These are phyloP conservation scores for Xanthia icteritia DNA, from an alignment of 2,888 invertebrate genomes.

Conservation along the genomic window DNA sequence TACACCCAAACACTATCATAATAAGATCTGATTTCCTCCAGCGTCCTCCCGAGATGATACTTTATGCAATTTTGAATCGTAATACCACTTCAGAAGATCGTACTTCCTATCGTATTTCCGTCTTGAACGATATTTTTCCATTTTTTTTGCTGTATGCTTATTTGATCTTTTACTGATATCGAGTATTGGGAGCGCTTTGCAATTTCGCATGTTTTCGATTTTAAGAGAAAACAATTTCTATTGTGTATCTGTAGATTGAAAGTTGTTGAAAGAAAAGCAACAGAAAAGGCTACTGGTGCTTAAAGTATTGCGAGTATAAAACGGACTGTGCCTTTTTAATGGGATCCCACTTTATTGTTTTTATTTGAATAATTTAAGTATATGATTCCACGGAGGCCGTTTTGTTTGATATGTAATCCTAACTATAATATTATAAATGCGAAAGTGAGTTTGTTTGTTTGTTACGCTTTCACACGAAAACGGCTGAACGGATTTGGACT, in stretches of 20 bases:
- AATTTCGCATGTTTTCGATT: constrained; percentile 64
- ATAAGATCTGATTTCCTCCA: constrained; percentile 70
- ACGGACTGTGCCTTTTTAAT: too few species aligned
- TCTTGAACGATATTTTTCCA: constrained; percentile 49
- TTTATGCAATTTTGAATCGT: constrained; percentile 62
- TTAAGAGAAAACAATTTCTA: constrained; percentile 61
- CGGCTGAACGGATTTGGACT: too few species aligned
- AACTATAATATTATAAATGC: too few species aligned
- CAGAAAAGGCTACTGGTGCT: constrained; percentile 1
- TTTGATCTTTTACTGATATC: constrained; percentile 70
- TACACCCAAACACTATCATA: constrained; percentile 65
- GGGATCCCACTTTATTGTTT: too few species aligned
- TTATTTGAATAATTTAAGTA: too few species aligned
- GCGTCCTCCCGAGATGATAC: constrained; percentile 31
- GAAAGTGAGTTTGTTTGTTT: too few species aligned
- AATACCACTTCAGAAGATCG: constrained; percentile 57
- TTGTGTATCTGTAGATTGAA: constrained; percentile 45
- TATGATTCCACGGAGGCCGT: too few species aligned
- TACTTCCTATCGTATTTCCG: constrained; percentile 61
- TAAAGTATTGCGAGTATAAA: constrained; percentile 17
- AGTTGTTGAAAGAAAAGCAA: constrained; percentile 33
- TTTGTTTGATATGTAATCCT: too few species aligned
- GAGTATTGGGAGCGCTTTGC: constrained; percentile 64
- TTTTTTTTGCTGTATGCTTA: constrained; percentile 66
- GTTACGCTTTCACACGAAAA: too few species aligned